A percentile compares a stretch with the other conserved stretches of the same genome.
Conservation (phyloP, 2,888 invertebrate species). For the Steinernema hermaphroditum region DNA sequence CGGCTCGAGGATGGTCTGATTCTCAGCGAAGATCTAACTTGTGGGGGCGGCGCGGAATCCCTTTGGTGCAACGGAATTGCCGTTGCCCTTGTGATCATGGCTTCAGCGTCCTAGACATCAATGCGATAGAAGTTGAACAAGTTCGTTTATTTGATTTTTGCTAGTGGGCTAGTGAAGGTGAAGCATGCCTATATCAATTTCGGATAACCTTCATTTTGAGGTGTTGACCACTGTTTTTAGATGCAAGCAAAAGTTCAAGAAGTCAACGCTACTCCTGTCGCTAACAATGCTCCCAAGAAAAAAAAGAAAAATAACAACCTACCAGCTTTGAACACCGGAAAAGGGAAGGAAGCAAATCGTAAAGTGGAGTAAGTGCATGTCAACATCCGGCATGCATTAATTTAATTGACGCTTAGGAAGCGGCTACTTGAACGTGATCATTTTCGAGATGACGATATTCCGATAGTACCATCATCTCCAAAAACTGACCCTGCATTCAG, state of each 20-base stretch:
- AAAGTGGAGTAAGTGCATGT: slow-evolving; percentile 14
- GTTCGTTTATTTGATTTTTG: not conserved
- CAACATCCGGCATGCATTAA: not conserved
- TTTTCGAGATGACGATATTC: not conserved
- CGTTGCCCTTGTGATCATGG: slow-evolving; percentile 20
- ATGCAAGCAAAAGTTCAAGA: not conserved
- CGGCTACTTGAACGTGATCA: slow-evolving; percentile 4
- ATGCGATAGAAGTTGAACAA: not conserved
- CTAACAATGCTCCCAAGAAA: not conserved
- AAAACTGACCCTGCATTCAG: too few species aligned
- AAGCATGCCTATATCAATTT: too few species aligned
- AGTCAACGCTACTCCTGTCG: not conserved
- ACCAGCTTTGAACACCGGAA: slow-evolving; percentile 3
- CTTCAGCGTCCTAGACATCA: not conserved
- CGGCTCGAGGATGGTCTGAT: slow-evolving; percentile 59
- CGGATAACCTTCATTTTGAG: not conserved
- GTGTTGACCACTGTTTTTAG: not conserved
- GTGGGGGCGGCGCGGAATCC: slow-evolving; percentile 40
- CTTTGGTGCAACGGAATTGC: slow-evolving; percentile 17
- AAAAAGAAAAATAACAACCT: not conserved
- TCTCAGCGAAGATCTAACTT: slow-evolving; percentile 51
- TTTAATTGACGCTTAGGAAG: not conserved
- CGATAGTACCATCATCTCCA: too few species aligned
- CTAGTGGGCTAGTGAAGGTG: too few species aligned
- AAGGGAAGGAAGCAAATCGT: slow-evolving; percentile 14